phyloP scores from a whole-genome alignment of 1,140 invertebrate genomes.

The Sarcophaga bullata region DNA sequence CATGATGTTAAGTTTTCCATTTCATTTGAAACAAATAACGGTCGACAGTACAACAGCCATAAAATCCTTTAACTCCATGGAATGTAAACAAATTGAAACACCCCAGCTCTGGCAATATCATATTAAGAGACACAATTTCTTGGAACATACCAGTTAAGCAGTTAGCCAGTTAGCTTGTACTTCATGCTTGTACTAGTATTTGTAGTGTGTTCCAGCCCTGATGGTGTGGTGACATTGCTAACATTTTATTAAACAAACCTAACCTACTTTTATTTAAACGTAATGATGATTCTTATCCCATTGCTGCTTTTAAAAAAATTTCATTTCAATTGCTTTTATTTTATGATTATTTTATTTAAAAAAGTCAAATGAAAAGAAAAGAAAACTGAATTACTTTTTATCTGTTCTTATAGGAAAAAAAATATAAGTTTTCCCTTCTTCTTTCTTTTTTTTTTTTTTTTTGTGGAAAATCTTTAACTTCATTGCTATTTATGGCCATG shows the following conservation, averaged over 20 bases:
- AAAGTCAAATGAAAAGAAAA: background rate
- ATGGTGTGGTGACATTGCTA: background rate
- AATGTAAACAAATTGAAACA: background rate
- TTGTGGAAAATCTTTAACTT: background rate
- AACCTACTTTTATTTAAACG: constrained; percentile 25
- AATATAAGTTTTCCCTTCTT: background rate
- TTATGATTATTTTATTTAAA: constrained; percentile 2
- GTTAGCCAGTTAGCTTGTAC: background rate
- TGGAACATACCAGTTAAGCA: background rate
- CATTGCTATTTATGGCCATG: constrained; percentile 8
- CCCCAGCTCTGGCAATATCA: background rate
- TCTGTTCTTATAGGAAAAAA: background rate
- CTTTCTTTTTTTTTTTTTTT: no score
- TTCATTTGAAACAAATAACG: constrained; percentile 1
- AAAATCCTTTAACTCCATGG: constrained; percentile 16
- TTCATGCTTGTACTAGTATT: constrained; percentile 12
- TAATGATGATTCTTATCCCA: background rate
- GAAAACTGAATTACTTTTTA: background rate
- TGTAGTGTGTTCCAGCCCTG: background rate
- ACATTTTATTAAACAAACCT: constrained; percentile 1
- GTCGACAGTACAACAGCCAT: background rate
- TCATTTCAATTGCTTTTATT: background rate
- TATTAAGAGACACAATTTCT: no score
- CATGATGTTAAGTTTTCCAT: constrained; percentile 14
- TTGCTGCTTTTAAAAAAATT: background rate